Conservation (phyloP, 1,140 invertebrate species). For the Nebria ingens region DNA sequence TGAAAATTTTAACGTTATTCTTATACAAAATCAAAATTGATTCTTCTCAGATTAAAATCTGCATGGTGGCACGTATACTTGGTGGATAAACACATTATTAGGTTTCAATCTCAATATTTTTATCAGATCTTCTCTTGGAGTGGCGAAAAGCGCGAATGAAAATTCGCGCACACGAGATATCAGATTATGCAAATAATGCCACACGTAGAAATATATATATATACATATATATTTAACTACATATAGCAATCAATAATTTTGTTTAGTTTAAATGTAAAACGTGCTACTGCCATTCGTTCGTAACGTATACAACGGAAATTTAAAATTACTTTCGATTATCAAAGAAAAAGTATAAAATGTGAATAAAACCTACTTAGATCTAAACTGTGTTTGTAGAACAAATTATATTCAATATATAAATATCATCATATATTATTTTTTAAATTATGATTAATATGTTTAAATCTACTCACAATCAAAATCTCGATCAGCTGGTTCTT, state of each 20-base stretch:
- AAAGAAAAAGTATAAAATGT: too few species aligned
- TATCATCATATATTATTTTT: too few species aligned
- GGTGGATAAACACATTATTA: conserved; percentile 24
- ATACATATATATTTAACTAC: not conserved
- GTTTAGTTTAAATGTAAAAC: too few species aligned
- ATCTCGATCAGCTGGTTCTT: conserved; percentile 30
- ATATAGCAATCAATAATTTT: too few species aligned
- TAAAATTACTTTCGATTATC: too few species aligned
- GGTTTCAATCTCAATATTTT: conserved; percentile 3
- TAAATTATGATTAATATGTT: not conserved
- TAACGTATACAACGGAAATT: too few species aligned
- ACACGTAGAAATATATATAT: not conserved
- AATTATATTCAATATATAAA: too few species aligned
- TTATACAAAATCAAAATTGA: conserved; percentile 33
- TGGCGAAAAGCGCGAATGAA: not conserved
- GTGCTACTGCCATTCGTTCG: too few species aligned
- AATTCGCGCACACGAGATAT: too few species aligned
- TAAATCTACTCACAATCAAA: conserved; percentile 21
- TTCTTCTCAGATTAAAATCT: conserved; percentile 31
- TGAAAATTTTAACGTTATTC: conserved; percentile 7
- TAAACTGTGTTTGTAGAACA: too few species aligned
- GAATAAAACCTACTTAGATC: too few species aligned
- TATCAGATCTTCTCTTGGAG: not conserved
- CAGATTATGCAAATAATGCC: not conserved
- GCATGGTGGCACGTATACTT: conserved; percentile 18